Conservation (phyloP, 2,113 vertebrate genomes). For the Semnornis frantzii region DNA sequence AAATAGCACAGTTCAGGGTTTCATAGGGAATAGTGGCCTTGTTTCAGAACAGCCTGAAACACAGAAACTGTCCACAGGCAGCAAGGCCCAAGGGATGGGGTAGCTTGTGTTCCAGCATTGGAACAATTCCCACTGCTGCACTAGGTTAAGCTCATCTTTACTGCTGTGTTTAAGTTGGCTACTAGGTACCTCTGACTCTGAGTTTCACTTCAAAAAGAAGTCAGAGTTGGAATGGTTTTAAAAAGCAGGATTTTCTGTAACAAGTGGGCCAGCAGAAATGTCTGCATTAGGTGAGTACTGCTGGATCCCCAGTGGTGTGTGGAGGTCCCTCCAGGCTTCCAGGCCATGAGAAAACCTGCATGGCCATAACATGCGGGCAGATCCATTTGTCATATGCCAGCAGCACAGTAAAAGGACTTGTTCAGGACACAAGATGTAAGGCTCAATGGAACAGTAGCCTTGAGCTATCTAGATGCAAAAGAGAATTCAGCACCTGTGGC, state of each 20-base stretch:
- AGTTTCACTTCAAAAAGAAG: slow-evolving; percentile 2
- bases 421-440: background rate
- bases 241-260: background rate
- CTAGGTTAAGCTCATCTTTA: background rate
- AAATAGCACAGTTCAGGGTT: background rate
- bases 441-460: slow-evolving; percentile 15
- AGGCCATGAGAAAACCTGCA: background rate
- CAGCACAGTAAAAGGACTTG: background rate
- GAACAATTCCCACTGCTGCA: background rate
- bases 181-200: background rate
- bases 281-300: background rate
- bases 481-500: slow-evolving; percentile 44
- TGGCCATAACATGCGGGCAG: background rate
- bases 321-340: background rate
- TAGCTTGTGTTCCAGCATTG: background rate
- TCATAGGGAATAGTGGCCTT: background rate
- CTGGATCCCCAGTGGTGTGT: background rate
- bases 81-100: background rate
- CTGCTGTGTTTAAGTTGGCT: background rate
- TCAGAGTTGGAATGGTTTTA: background rate
- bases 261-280: background rate
- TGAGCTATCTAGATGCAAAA: slow-evolving; percentile 25
- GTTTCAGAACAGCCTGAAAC: background rate
- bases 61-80: background rate
- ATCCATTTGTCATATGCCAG: background rate